Evolutionary conservation across 2,113 vertebrate genomes (phyloP).

Genomic region (Casuarius casuarius): DNA sequence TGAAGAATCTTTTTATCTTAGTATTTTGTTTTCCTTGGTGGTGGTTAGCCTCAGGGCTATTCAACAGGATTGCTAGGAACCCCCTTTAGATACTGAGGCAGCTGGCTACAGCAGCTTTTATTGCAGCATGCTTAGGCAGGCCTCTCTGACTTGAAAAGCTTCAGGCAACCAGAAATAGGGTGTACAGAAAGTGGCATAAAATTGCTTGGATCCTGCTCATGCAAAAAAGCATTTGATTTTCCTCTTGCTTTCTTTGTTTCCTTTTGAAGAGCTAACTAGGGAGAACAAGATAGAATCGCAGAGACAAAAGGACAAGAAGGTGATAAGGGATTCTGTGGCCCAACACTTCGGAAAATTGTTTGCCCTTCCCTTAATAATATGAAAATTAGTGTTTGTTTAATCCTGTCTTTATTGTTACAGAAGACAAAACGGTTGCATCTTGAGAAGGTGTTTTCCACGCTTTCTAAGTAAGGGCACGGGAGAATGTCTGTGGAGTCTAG

Average conservation of each 20-base stretch:
- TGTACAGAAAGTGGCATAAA: background rate
- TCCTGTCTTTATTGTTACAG: background rate
- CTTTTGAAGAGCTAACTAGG: background rate
- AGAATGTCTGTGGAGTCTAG: background rate
- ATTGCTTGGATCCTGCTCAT: constrained; percentile 15
- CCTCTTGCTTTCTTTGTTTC: constrained; percentile 28
- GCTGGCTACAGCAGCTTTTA: constrained; percentile 22
- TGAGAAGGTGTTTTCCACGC: background rate
- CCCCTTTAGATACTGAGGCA: constrained; percentile 23
- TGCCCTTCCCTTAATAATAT: background rate
- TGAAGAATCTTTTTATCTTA: constrained; percentile 49
- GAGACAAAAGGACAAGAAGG: background rate
- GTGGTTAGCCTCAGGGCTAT: constrained; percentile 39
- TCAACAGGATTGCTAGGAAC: background rate
- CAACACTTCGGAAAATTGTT: constrained; percentile 10
- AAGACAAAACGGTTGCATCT: background rate
- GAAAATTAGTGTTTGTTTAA: background rate
- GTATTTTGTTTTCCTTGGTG: constrained; percentile 49
- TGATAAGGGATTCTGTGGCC: background rate
- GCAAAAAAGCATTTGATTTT: constrained; percentile 15
- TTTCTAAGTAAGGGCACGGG: background rate
- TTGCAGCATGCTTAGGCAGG: constrained; percentile 55
- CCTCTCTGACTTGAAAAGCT: constrained; percentile 27
- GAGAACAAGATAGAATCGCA: background rate
- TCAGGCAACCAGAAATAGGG: constrained; percentile 21